These are phyloP conservation scores for Ormyrus thymus DNA, from an alignment of 2,888 invertebrate genomes.

Conservation along the genomic window DNA sequence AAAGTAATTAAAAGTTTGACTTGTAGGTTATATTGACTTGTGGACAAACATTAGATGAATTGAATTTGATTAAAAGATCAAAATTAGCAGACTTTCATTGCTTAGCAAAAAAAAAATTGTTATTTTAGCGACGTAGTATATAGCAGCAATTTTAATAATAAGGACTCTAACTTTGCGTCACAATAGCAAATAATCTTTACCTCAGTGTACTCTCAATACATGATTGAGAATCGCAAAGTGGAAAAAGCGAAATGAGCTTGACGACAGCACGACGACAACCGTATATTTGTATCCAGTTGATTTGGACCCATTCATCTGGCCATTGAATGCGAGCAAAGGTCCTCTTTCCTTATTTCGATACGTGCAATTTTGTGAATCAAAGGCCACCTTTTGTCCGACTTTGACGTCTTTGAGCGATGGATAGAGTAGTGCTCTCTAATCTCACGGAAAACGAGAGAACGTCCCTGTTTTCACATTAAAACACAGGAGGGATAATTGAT, in stretches of 20 bases:
- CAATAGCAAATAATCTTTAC: not conserved
- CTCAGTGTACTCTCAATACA: conserved; percentile 4
- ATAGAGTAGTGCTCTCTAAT: not conserved
- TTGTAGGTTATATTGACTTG: too few relatives aligned
- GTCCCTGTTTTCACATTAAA: conserved; percentile 27
- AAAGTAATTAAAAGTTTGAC: too few relatives aligned
- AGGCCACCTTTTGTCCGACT: conserved; percentile 20
- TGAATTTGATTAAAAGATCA: too few relatives aligned
- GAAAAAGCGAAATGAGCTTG: not conserved
- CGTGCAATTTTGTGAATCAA: conserved; percentile 46
- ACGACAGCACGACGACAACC: not conserved
- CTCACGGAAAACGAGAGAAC: conserved; percentile 20
- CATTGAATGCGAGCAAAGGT: not conserved
- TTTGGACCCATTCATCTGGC: conserved; percentile 39
- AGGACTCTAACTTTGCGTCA: too few relatives aligned
- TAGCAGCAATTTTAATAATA: too few relatives aligned
- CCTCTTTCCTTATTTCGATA: conserved; percentile 35
- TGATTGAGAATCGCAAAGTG: not conserved
- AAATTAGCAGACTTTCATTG: too few relatives aligned
- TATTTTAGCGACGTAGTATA: too few relatives aligned
- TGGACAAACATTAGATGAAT: too few relatives aligned
- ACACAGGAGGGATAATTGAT: conserved; percentile 20
- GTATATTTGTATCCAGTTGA: not conserved
- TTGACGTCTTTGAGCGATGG: not conserved
- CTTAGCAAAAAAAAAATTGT: too few relatives aligned